A percentile compares a stretch with the other conserved stretches of the same genome.
Evolutionary conservation across 1,140 invertebrate species (phyloP).

Genomic region (Carcinoscorpius rotundicauda): DNA sequence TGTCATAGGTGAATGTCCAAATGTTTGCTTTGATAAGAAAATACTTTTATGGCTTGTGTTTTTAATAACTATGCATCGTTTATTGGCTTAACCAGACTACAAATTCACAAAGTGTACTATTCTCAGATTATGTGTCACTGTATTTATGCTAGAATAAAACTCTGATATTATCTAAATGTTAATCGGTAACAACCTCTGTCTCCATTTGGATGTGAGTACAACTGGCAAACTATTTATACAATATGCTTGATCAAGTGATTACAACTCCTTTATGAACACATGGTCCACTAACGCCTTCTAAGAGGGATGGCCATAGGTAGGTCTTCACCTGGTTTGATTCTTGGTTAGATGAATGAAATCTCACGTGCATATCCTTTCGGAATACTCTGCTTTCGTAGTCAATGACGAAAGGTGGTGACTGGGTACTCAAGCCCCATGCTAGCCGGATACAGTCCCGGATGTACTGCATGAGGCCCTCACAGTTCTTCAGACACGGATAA

Average conservation of each 20-base stretch:
- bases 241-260: constrained; percentile 37
- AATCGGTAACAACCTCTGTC: no score
- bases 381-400: constrained; percentile 45
- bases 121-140: no score
- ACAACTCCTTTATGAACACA: constrained; percentile 57
- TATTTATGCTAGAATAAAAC: no score
- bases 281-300: constrained; percentile 46
- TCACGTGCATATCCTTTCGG: constrained; percentile 44
- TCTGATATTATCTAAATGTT: no score
- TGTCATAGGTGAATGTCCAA: no score
- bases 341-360: constrained; percentile 48
- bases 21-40: no score
- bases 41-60: no score
- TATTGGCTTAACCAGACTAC: no score
- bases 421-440: constrained; percentile 49
- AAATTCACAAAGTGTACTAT: no score
- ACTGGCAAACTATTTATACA: no score
- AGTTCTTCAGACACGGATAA: constrained; percentile 53
- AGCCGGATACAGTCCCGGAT: constrained; percentile 47
- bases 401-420: constrained; percentile 25
- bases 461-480: constrained; percentile 49
- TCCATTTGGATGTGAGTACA: no score
- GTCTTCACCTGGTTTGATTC: constrained; percentile 44
- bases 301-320: constrained; percentile 56
- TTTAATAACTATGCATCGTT: no score